Base-by-base conservation (phyloP, 2,797 vertebrate species). In the Esox lucius region DNA sequence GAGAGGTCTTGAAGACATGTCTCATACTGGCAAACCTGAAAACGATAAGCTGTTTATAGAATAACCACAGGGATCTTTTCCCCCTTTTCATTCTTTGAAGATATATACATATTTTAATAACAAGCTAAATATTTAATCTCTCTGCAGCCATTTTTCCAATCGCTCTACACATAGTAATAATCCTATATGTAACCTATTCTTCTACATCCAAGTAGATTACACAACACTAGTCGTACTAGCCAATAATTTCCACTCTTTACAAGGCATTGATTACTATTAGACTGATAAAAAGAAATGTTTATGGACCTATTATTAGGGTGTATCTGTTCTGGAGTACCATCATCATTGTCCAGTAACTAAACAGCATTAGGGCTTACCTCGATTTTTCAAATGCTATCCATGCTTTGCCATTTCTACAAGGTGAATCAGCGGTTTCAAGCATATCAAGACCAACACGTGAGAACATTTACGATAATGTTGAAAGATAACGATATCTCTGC, bases 1-100 rank as follows among this genome's bases (percentile, higher is more conserved):
- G 53, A 56, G 77, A 26, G 1, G 83, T 91, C 86, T 90, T 86
- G 80, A 77, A 88, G 86, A 81, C 87, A 85, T 86, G 83, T 78
- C 80, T 84, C 80, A 77, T 87, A 82, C 75, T 81, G 81, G 83
- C 83, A 79, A 77, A 78, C 78, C 85, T 70, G 72, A 75, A 80
- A 85, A 84, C 88, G 75, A 81, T 85, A 84, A 88, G 75, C 80
- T 84, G 66, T 81, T 78, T 51, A 72, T 72, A 75, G 72, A 46
- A 17, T 77, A 75, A 68, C 33, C 73, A 65, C 68, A 17, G 49
- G 68, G 70, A 56, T 62, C 53, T 49, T 26, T 67, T 49, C 19
- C 53, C n/a, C 53, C 35, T 53, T 53, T 49, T 13, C 39, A 8
- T 51, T 5, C 33, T 69, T 39, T 15, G 26, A 11, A 26, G 42